Evolutionary conservation across 2,113 vertebrate species (phyloP).

Genomic region (Alaudala cheleensis): DNA sequence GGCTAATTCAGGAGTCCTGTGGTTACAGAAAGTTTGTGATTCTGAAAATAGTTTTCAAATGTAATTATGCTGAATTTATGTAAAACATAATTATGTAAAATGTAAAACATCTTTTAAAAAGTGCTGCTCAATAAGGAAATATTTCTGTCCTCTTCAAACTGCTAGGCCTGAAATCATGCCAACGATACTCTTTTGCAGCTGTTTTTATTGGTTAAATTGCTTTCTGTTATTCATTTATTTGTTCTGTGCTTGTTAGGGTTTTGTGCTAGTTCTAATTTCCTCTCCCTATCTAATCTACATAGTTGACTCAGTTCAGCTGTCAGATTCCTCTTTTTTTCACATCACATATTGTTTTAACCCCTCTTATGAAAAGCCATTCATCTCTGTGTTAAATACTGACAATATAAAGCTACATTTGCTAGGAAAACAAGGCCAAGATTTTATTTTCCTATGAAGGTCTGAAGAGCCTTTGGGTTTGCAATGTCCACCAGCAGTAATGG

Average conservation of each 20-base stretch:
- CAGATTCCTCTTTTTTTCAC: not conserved
- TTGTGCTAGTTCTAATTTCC: constrained; percentile 67
- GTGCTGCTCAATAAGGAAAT: constrained; percentile 59
- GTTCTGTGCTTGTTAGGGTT: constrained; percentile 66
- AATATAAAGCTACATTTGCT: not conserved
- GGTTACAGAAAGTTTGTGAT: not conserved
- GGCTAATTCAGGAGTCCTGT: not conserved
- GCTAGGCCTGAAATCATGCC: constrained; percentile 62
- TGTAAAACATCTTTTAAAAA: constrained; percentile 67
- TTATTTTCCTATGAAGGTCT: not conserved
- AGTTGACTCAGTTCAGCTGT: constrained; percentile 33
- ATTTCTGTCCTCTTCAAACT: constrained; percentile 67
- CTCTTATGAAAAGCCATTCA: not conserved
- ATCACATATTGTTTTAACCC: constrained; percentile 22
- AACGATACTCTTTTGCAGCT: constrained; percentile 58
- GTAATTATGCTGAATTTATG: constrained; percentile 42
- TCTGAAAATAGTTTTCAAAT: constrained; percentile 62
- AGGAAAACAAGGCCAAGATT: not conserved
- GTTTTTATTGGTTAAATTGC: constrained; percentile 70
- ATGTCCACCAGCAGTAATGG: not conserved
- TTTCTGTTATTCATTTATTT: constrained; percentile 71
- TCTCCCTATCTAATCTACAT: constrained; percentile 55
- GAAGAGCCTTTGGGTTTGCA: not conserved
- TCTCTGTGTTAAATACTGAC: not conserved
- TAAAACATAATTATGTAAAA: not conserved